Conservation (phyloP, 2,113 vertebrate species). For the Sorex araneus region DNA sequence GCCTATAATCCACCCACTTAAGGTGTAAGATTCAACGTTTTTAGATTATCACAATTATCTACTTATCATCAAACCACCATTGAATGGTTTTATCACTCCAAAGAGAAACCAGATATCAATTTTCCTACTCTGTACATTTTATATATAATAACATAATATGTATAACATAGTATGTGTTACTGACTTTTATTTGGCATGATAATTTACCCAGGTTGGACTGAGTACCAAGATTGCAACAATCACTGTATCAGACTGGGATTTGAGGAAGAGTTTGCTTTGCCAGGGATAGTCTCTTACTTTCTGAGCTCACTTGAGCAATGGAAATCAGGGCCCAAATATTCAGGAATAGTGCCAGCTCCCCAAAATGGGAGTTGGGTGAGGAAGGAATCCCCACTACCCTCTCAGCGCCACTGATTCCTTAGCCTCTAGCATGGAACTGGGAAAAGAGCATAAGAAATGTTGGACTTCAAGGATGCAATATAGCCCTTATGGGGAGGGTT, state of each 20-base stretch:
- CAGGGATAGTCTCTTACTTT: too few species aligned
- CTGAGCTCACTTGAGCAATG: too few species aligned
- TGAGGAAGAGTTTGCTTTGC: too few species aligned
- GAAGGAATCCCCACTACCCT: not conserved
- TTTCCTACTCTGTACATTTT: not conserved
- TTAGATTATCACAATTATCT: not conserved
- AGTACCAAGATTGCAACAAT: too few species aligned
- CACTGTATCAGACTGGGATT: not conserved
- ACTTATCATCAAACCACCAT: not conserved
- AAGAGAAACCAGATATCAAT: not conserved
- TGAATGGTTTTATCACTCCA: not conserved
- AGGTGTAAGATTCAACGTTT: not conserved
- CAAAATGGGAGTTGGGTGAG: accelerated
- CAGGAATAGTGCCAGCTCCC: too few species aligned
- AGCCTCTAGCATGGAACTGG: not conserved
- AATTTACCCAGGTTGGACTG: not conserved
- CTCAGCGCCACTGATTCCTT: not conserved
- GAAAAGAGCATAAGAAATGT: not conserved
- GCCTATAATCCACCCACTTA: not conserved
- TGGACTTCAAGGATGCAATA: too few species aligned
- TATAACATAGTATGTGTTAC: too few species aligned
- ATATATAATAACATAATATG: too few species aligned
- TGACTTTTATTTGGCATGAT: not conserved
- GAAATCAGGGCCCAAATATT: not conserved
- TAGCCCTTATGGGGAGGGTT: accelerated